Evolutionary conservation across 2,797 vertebrate species (phyloP), one percentile per base, ranked within the genome.

Genomic region (Periparus ater): DNA sequence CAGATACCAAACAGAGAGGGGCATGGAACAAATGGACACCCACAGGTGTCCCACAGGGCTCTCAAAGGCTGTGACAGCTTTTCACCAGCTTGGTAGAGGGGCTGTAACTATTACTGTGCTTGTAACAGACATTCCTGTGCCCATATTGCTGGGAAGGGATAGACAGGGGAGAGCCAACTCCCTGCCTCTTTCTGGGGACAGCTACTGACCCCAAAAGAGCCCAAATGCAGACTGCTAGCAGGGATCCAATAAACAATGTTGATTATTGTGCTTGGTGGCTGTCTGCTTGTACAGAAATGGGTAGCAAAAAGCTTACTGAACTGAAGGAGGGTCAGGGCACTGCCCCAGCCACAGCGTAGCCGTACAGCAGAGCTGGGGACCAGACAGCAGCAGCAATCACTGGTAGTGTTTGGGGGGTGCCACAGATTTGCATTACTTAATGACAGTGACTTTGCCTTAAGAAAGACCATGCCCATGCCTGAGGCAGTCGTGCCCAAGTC

Each of bases 261-360:
- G 27, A n/a, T 40, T 7, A 2, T 36, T 51, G 40, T n/a, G 10
- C 38, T n/a, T 40, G 15, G 30, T 47, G 44, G 7, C 54, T 57
- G 7, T 2, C 67, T 62, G 55, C 51, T 48, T 25, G 62, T 47
- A 38, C 38, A 72, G 58, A 65, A 54, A 71, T 0, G 2, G 18
- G 18, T 51, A 15, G 15, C 38, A 45, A 40, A 63, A 73, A 62
- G 3, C 20, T 34, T 40, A 8, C 25, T 25, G 61, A 63, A 10
- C 54, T 61, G 22, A 42, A 53, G 72, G 7, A 36, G 17, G 10
- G 10, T 18, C 40, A 61, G 25, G 50, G 30, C 36, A 63, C 27
- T 36, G 34, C 34, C n/a, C 38, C 47, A 68, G 26, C 7, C 4
- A 2, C 40, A 36, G 71, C 0, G 0, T 1, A 19, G 21, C 15